Evolutionary conservation across 92 coral and sea anemone genomes (phyloP), one percentile per base, ranked within the genome.

Genomic region (Siderastrea radians): DNA sequence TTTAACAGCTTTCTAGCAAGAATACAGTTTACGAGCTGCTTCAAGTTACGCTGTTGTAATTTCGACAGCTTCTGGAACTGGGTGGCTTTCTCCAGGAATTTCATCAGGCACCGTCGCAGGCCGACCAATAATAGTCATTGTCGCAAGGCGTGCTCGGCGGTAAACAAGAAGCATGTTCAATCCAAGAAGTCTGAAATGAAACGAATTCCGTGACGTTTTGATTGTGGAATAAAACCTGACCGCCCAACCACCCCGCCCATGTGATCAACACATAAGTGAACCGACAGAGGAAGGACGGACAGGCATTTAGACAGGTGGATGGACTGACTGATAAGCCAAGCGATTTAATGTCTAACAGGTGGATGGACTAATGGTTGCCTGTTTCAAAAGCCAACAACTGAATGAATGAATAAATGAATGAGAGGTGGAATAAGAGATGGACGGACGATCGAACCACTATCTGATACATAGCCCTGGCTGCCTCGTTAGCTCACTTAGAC

Each of bases 101-200:
- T 83, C 70, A 3, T 77, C 82, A 26, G 60, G 55, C 3, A 3
- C n/a, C 1, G 72, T 57, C 68, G n/a, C 81, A 58, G 84, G 75
- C 72, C 87, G 92, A 68, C 94, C 96, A 86, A 95, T 77, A 16
- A 97, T 85, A 13, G 95, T 93, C 67, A 97, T 88, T 5, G 99
- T 95, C 7, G 98, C 92, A 17, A 97, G 86, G 62, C 94, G 93
- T 3, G 98, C 98, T 52, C 96, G 91, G 68, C 98, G 95, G 92
- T 97, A 96, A 53, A 92, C 99, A 5, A 84, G 83, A 46, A 94
- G 82, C 94, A 97, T 92, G 82, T 94, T 97, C 49, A 95, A 96
- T 2, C 99, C 99, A 79, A 97, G 78, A 86, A 95, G 73, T 74
- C 99, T 97, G 86, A n/a, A 84, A 71, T 71, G 43, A 47, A 13